A percentile compares a stretch with the other conserved stretches of the same genome.
Conservation (phyloP, 2,113 vertebrate genomes). For the Clarias macrocephalus region DNA sequence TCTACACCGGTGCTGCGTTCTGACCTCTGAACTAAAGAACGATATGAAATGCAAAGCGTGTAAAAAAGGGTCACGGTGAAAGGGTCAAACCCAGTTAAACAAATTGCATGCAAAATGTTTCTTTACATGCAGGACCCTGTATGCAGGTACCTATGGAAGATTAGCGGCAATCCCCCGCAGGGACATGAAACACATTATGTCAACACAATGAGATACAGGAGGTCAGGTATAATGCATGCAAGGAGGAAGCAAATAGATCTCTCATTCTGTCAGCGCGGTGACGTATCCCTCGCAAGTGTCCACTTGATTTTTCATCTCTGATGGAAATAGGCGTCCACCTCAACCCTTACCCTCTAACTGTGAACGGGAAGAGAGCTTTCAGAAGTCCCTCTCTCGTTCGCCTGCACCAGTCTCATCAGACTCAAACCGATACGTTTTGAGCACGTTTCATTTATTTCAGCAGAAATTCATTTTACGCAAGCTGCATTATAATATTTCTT, state of each 20-base stretch:
- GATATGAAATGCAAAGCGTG: neutral
- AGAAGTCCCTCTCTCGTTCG: neutral
- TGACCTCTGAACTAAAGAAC: neutral
- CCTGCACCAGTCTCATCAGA: neutral
- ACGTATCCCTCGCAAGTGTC: neutral
- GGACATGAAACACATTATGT: neutral
- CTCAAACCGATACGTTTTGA: neutral
- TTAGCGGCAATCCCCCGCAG: neutral
- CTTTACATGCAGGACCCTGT: neutral
- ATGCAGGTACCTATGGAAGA: neutral
- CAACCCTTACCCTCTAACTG: neutral
- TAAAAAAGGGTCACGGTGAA: neutral
- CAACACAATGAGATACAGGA: neutral
- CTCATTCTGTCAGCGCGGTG: neutral
- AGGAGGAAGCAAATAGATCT: neutral
- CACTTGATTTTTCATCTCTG: neutral
- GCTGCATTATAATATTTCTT: neutral
- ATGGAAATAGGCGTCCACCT: neutral
- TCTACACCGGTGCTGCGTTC: neutral
- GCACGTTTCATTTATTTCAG: neutral
- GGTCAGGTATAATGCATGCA: neutral
- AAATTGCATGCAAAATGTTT: neutral
- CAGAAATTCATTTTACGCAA: neutral
- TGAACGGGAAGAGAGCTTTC: neutral
- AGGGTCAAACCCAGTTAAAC: neutral